Conservation (phyloP, 2,888 invertebrate species). For the Drosophila neotestacea region DNA sequence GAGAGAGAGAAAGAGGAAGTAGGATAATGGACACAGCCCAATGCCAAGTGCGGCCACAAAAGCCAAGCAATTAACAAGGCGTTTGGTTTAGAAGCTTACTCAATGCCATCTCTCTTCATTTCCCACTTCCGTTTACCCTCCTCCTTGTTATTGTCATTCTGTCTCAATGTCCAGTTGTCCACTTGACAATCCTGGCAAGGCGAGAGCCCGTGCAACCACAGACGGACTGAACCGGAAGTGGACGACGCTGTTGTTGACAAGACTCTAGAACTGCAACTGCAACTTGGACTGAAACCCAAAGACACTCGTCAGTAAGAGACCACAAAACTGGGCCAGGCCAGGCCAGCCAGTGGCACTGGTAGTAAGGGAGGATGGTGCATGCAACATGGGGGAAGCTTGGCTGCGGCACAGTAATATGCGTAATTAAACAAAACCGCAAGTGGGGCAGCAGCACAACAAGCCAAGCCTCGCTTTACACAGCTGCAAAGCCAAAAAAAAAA, state of each 20-base stretch:
- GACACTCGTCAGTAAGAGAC: slow-evolving; percentile 63
- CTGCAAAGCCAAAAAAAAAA: slow-evolving; percentile 14
- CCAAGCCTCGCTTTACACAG: slow-evolving; percentile 32
- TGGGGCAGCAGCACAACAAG: slow-evolving; percentile 59
- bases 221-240: slow-evolving; percentile 51
- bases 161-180: slow-evolving; percentile 4
- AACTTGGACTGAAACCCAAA: slow-evolving; percentile 43
- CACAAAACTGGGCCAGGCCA: slow-evolving; percentile 47
- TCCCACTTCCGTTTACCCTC: not conserved
- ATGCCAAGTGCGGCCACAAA: slow-evolving; percentile 57
- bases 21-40: slow-evolving; percentile 43
- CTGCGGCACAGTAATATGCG: slow-evolving; percentile 66
- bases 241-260: slow-evolving; percentile 63
- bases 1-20: not conserved
- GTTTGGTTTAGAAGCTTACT: slow-evolving; percentile 55
- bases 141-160: not conserved
- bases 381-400: slow-evolving; percentile 13
- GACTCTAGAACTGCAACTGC: slow-evolving; percentile 33
- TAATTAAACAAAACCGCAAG: slow-evolving; percentile 80
- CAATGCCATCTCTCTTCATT: slow-evolving; percentile 12
- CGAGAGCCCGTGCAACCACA: slow-evolving; percentile 62
- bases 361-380: not conserved
- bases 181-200: slow-evolving; percentile 57
- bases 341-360: too few relatives aligned
- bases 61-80: slow-evolving; percentile 77